Evolutionary conservation across 37 sponge, comb jelly and placozoan genomes (phyloP).

Genomic region (Amphimedon queenslandica): DNA sequence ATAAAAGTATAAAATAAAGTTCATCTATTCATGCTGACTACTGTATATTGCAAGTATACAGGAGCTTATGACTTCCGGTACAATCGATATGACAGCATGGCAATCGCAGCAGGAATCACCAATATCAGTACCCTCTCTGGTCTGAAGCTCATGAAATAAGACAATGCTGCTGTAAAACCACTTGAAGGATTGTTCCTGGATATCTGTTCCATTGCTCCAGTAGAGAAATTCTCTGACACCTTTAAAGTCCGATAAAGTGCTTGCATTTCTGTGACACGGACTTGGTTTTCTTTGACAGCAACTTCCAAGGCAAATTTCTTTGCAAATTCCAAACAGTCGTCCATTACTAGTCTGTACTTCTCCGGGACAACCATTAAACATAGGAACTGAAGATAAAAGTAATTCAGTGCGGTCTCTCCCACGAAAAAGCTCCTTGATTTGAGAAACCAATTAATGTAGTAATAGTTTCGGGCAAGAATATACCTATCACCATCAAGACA

Average conservation of each 20-base stretch:
- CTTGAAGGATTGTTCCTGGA: too few species aligned
- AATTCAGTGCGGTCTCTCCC: not conserved
- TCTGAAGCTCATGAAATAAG: too few species aligned
- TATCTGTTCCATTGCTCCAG: too few species aligned
- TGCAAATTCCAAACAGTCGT: constrained; percentile 5
- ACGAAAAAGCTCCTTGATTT: constrained; percentile 1
- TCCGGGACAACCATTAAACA: not conserved
- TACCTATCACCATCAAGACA: not conserved
- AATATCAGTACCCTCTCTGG: too few species aligned
- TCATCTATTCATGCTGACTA: too few species aligned
- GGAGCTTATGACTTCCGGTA: too few species aligned
- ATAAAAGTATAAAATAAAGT: too few species aligned
- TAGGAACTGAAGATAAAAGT: not conserved
- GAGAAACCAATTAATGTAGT: not conserved
- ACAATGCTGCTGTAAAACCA: too few species aligned
- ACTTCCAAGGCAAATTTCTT: not conserved
- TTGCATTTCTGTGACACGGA: not conserved
- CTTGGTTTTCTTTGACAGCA: not conserved
- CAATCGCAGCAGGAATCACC: too few species aligned
- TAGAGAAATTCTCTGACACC: not conserved
- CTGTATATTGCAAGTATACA: too few species aligned
- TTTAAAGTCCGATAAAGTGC: not conserved
- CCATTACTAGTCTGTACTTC: not conserved
- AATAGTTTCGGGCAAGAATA: not conserved
- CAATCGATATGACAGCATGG: too few species aligned